phyloP scores from a whole-genome alignment of 1,140 invertebrate genomes.

The Sitophilus oryzae region DNA sequence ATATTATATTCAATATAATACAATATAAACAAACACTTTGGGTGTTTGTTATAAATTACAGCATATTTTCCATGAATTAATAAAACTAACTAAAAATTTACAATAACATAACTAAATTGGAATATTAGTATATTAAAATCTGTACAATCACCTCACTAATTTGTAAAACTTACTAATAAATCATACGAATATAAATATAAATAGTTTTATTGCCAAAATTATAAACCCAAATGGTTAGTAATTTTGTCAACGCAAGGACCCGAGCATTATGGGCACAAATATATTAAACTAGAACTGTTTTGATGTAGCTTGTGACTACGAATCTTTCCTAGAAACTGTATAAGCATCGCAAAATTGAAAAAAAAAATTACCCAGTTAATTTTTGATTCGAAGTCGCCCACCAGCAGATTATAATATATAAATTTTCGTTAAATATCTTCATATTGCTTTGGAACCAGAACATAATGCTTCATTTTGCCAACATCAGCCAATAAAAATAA shows the following conservation, averaged over 20 bases:
- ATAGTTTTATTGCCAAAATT: neutral
- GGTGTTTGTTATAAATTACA: conserved; percentile 17
- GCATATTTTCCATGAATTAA: conserved; percentile 16
- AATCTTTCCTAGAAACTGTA: too few species aligned
- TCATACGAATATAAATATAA: conserved; percentile 16
- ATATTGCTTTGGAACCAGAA: neutral
- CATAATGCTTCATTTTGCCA: neutral
- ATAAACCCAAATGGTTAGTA: neutral
- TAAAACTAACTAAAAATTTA: conserved; percentile 25
- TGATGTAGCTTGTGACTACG: neutral
- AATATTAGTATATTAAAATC: conserved; percentile 26
- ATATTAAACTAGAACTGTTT: too few species aligned
- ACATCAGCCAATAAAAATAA: neutral
- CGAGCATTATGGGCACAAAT: neutral
- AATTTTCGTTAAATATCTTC: too few species aligned
- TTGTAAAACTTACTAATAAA: conserved; percentile 22
- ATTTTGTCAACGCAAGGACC: neutral
- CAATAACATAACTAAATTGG: conserved; percentile 22
- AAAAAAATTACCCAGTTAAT: too few species aligned
- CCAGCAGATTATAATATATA: too few species aligned
- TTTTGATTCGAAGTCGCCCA: too few species aligned
- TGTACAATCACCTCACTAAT: conserved; percentile 24
- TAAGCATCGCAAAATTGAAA: too few species aligned
- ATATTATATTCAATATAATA: conserved; percentile 24
- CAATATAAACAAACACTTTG: conserved; percentile 17